phyloP scores from a whole-genome alignment of 2,888 invertebrate species.

The Drosophila mercatorum region DNA sequence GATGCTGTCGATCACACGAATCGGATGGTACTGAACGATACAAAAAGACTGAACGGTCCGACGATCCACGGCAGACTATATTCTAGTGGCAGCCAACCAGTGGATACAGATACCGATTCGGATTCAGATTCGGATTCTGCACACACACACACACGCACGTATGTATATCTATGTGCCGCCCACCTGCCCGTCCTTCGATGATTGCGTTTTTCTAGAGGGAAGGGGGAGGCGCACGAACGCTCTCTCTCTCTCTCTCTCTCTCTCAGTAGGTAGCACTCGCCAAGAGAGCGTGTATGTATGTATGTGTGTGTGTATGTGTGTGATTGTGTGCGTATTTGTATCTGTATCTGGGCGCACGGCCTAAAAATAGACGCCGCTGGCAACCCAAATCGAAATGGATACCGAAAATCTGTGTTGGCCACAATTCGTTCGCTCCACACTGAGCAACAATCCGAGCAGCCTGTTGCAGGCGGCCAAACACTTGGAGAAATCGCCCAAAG shows the following conservation, averaged over 20 bases:
- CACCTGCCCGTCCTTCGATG: conserved; percentile 71
- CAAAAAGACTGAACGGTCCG: conserved; percentile 85
- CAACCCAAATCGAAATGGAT: conserved; percentile 84
- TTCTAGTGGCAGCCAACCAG: conserved; percentile 74
- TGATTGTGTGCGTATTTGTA: conserved; percentile 33
- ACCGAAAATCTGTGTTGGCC: conserved; percentile 65
- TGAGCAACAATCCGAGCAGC: conserved; percentile 33
- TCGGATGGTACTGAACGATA: conserved; percentile 84
- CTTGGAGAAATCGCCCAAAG: conserved; percentile 59
- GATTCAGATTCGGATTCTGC: conserved; percentile 56
- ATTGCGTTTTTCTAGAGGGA: conserved; percentile 8
- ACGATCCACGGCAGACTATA: conserved; percentile 85
- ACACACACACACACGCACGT: conserved; percentile 1
- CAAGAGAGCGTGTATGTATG: conserved; percentile 20
- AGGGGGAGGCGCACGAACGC: background rate
- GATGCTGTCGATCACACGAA: conserved; percentile 84
- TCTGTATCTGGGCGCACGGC: conserved; percentile 82
- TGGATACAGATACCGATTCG: conserved; percentile 78
- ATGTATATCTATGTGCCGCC: conserved; percentile 41
- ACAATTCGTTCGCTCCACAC: conserved; percentile 34
- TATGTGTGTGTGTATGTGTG: background rate
- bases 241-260: conserved; percentile 21
- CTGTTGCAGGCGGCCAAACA: conserved; percentile 48
- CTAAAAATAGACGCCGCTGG: conserved; percentile 82
- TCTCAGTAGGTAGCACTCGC: conserved; percentile 16